These are phyloP conservation scores for Brachystomella parvula DNA, from an alignment of 1,140 invertebrate species.

Conservation along the genomic window DNA sequence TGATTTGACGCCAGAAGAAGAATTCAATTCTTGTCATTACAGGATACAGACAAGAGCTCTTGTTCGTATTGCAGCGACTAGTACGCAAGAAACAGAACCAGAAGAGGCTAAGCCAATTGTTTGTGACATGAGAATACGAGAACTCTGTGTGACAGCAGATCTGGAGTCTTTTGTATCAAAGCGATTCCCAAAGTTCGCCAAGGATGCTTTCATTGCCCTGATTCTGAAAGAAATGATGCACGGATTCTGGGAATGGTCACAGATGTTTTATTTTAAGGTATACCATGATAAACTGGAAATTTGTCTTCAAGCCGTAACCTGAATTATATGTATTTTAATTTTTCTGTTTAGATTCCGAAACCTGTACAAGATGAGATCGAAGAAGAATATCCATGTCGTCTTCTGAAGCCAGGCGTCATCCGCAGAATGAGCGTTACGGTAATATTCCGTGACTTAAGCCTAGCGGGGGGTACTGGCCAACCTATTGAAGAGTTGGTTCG, in stretches of 20 bases:
- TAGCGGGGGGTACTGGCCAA: not conserved
- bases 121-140: not conserved
- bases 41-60: too few relatives aligned
- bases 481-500: not conserved
- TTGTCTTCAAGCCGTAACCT: too few relatives aligned
- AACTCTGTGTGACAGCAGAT: not conserved
- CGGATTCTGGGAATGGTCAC: not conserved
- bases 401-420: too few relatives aligned
- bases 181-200: not conserved
- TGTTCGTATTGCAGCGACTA: too few relatives aligned
- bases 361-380: too few relatives aligned
- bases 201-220: not conserved
- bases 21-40: too few relatives aligned
- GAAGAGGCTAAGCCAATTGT: not conserved
- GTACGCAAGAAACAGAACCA: too few relatives aligned
- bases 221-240: not conserved
- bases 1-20: not conserved
- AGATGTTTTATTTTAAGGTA: too few relatives aligned
- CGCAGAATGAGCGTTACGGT: too few relatives aligned
- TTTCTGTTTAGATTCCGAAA: not conserved
- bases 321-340: too few relatives aligned
- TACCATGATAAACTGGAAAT: too few relatives aligned
- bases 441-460: not conserved
- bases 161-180: not conserved
- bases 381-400: too few relatives aligned